These are phyloP conservation scores for Fundulus diaphanus DNA, from an alignment of 2,797 vertebrate species.

Conservation along the genomic window DNA sequence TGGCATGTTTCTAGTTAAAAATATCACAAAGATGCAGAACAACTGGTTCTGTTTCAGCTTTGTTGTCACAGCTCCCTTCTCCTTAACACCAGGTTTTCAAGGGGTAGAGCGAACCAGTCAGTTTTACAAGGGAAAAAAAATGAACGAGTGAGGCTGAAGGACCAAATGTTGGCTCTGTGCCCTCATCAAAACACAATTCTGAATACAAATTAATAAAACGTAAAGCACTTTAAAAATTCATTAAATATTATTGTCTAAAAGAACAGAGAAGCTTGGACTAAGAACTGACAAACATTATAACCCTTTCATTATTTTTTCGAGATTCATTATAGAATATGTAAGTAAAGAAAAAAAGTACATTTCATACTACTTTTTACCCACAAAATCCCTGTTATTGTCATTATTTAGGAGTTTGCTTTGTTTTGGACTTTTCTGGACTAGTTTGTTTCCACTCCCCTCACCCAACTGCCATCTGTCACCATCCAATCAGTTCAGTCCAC, in stretches of 20 bases:
- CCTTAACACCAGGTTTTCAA: too few species aligned
- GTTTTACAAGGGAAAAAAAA: background rate
- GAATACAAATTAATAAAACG: too few species aligned
- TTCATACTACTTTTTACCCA: too few species aligned
- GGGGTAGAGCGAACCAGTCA: too few species aligned
- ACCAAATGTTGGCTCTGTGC: background rate
- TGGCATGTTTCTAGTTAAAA: background rate
- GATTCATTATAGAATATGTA: too few species aligned
- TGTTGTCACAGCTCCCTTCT: background rate
- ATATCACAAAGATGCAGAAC: background rate
- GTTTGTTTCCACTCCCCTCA: too few species aligned
- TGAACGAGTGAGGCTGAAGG: background rate
- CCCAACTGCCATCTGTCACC: too few species aligned
- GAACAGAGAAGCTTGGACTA: background rate
- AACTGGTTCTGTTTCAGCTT: background rate
- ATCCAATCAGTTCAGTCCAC: too few species aligned
- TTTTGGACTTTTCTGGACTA: too few species aligned
- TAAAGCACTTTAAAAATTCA: background rate
- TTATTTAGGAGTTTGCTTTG: too few species aligned
- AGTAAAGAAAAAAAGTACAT: too few species aligned
- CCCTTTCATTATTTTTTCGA: background rate
- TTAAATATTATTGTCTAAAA: background rate
- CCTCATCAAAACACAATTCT: background rate
- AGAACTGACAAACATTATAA: background rate
- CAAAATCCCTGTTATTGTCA: too few species aligned